Conservation (phyloP, 1,140 invertebrate species). For the Leptinotarsa texana region DNA sequence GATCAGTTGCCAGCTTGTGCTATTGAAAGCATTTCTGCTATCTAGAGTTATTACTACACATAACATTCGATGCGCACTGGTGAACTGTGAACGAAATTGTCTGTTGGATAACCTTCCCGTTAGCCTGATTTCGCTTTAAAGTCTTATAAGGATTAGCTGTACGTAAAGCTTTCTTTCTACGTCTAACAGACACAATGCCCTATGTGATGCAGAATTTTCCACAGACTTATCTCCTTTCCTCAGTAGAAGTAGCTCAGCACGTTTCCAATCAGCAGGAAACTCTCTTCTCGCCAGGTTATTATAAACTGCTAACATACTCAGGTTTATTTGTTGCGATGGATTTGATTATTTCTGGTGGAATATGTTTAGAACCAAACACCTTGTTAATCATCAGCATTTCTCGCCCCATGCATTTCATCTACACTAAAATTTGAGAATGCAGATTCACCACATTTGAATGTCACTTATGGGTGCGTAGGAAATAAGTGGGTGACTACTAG, state of each 20-base stretch:
- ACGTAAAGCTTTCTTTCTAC: not conserved
- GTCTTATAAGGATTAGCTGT: not conserved
- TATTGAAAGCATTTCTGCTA: slow-evolving; percentile 23
- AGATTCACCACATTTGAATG: not conserved
- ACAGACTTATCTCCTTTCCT: not conserved
- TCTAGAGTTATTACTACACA: slow-evolving; percentile 24
- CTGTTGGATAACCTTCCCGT: slow-evolving; percentile 2
- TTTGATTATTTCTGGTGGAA: slow-evolving; percentile 7
- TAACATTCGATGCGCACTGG: not conserved
- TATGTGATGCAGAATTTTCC: not conserved
- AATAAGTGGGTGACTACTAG: slow-evolving; percentile 18
- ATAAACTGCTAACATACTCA: slow-evolving; percentile 5
- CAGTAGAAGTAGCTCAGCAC: not conserved
- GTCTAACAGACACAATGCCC: slow-evolving; percentile 12
- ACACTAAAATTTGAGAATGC: slow-evolving; percentile 1
- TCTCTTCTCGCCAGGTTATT: not conserved
- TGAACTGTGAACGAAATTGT: not conserved
- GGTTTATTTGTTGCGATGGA: not conserved
- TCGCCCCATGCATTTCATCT: slow-evolving; percentile 11
- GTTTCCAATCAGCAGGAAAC: not conserved
- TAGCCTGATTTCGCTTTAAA: not conserved
- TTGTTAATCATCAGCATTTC: slow-evolving; percentile 20
- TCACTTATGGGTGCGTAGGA: slow-evolving; percentile 14
- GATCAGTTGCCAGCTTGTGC: slow-evolving; percentile 13
- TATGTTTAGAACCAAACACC: slow-evolving; percentile 1